A percentile compares a stretch with the other conserved stretches of the same genome.
phyloP scores from a whole-genome alignment of 2,888 invertebrate genomes.

The Nebria salina region DNA sequence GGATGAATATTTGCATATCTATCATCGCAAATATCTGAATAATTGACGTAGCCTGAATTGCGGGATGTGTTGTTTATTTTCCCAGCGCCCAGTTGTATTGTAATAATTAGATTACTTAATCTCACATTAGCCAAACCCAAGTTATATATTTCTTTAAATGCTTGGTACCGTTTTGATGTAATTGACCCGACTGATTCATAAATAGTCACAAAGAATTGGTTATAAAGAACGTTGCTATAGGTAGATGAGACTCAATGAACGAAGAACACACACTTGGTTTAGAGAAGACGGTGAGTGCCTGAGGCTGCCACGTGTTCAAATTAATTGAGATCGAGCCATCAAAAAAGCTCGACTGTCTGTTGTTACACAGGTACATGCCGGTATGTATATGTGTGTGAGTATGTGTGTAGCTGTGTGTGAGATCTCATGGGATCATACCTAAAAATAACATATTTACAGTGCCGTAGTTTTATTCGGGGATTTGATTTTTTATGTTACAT shows the following conservation, averaged over 20 bases:
- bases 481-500: neutral
- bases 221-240: neutral
- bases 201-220: neutral
- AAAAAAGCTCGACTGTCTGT: constrained; percentile 31
- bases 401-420: constrained; percentile 30
- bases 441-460: constrained; percentile 36
- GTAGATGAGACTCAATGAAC: neutral
- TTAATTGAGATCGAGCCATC: constrained; percentile 38
- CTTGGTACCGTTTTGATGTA: no score
- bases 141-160: no score
- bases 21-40: no score
- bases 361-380: neutral
- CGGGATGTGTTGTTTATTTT: no score
- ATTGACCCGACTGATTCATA: neutral
- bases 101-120: no score
- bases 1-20: no score
- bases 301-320: constrained; percentile 34
- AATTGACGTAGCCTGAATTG: no score
- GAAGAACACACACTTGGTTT: neutral
- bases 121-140: no score
- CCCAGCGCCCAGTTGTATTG: no score
- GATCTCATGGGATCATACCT: constrained; percentile 33
- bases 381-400: neutral
- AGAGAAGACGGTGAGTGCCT: constrained; percentile 10
- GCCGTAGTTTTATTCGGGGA: constrained; percentile 13